Evolutionary conservation across 2,888 invertebrate species (phyloP).

Genomic region (Muscina levida): DNA sequence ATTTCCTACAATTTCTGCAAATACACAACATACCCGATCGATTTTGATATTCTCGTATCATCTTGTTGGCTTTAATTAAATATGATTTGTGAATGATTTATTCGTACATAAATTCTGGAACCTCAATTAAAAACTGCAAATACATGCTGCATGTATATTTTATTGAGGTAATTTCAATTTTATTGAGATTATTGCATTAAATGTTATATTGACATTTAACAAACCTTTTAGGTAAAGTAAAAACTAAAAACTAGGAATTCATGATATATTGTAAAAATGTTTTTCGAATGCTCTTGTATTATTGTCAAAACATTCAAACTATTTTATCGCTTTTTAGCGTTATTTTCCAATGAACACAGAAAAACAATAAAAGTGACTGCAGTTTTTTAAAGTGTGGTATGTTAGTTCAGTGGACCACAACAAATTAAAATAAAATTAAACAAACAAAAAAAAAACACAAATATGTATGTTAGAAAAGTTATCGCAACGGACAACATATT

Average conservation of each 20-base stretch:
- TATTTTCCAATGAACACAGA: constrained; percentile 1
- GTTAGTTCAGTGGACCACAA: constrained; percentile 49
- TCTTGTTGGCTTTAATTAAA: no score
- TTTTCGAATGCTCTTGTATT: constrained; percentile 23
- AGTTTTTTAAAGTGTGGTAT: neutral
- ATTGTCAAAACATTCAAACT: constrained; percentile 38
- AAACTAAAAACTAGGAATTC: constrained; percentile 10
- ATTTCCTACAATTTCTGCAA: no score
- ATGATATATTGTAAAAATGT: constrained; percentile 7
- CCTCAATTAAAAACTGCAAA: no score
- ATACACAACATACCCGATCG: no score
- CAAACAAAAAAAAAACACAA: constrained; percentile 30
- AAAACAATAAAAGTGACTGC: neutral
- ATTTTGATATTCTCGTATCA: no score
- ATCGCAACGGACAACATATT: constrained; percentile 18
- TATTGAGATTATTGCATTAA: constrained; percentile 35
- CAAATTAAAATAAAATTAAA: constrained; percentile 53
- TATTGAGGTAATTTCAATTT: constrained; percentile 54
- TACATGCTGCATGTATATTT: constrained; percentile 67
- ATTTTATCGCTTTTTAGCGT: neutral
- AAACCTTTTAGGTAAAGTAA: no score
- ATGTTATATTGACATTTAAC: constrained; percentile 50
- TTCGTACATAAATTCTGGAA: no score
- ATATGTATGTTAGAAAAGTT: constrained; percentile 48
- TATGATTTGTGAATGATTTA: no score